Evolutionary conservation across 2,113 vertebrate species (phyloP), one percentile per base, ranked within the genome.

Genomic region (Hyla sarda): DNA sequence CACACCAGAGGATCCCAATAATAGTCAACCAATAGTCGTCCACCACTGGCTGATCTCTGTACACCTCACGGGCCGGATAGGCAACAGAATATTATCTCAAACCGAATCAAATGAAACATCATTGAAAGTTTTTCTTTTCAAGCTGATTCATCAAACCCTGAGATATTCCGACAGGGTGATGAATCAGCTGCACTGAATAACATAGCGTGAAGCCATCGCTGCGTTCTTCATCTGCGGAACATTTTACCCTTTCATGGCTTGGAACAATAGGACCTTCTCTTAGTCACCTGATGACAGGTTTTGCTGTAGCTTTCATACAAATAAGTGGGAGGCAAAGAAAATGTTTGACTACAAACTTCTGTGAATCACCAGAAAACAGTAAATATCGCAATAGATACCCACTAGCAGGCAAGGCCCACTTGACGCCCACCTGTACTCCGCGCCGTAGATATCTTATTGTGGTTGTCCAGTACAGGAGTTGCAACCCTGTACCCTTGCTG

Each of bases 131-230:
- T 54, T 77, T 23, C 75, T 54, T 21, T 77, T 12, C 19, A 45
- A n/a, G 78, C 78, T 81, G 60, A 82, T 67, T 69, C 62, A 69
- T 50, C 60, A 48, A 69, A 69, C 25, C 19, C 32, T n/a, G 19
- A 82, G 81, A 30, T 69, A 67, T 30, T 82, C 45, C 19, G 65
- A n/a, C 62, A 34, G 16, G 69, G 52, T 82, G 81, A 82, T 82
- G 81, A 82, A 82, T 82, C 81, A 69, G 80, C 58, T 4, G n/a
- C 80, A 30, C 60, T 32, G 81, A 82, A 82, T 82, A 23, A 69
- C 62, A 30, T 32, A 67, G 60, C 80, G 4, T 69, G 62, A 52
- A 69, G 5, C 28, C 81, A 3, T 11, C 14, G 16, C 50, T 32
- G 30, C 14, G 1, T 50, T 41, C 54, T n/a, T n/a, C 21, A 41